A percentile compares a stretch with the other conserved stretches of the same genome.
Evolutionary conservation across 1,140 invertebrate species (phyloP).

Genomic region (Drosophila melanica): DNA sequence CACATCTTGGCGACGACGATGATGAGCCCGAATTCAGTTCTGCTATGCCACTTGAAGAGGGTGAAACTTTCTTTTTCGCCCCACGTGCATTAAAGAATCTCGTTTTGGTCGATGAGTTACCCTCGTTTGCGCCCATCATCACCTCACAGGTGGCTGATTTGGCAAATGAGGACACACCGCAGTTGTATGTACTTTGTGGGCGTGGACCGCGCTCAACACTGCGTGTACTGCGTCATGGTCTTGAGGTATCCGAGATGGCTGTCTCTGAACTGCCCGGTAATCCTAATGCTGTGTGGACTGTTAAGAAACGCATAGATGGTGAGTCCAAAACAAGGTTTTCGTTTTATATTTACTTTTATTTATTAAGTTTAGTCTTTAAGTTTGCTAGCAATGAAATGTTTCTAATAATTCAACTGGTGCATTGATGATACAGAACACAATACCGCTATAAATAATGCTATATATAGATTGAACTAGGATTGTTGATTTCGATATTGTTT

Average conservation of each 20-base stretch:
- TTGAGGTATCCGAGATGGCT: conserved; percentile 99
- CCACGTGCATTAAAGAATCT: conserved; percentile 97
- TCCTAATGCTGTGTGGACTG: conserved; percentile 99
- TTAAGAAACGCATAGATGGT: conserved; percentile 95
- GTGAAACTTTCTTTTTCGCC: conserved; percentile 99
- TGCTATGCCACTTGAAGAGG: conserved; percentile 98
- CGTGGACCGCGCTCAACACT: conserved; percentile 96
- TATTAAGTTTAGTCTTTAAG: conserved; percentile 49
- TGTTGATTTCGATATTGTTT: conserved; percentile 30
- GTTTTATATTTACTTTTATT: conserved; percentile 1
- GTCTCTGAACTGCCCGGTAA: conserved; percentile 99
- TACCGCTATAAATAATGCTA: conserved; percentile 34
- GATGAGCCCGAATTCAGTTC: conserved; percentile 99
- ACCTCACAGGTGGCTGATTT: conserved; percentile 89
- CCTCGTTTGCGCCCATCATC: conserved; percentile 98
- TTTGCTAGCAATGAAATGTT: conserved; percentile 50
- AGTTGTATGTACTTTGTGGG: conserved; percentile 98
- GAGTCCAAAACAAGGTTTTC: conserved; percentile 52
- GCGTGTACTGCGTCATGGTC: conserved; percentile 96
- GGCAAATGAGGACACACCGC: conserved; percentile 99
- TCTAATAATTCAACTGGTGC: conserved; percentile 77
- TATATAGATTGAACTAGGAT: conserved; percentile 51
- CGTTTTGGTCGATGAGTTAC: conserved; percentile 98
- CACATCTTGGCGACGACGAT: conserved; percentile 99
- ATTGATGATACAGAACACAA: conserved; percentile 71